Base-by-base conservation (phyloP, 2,113 vertebrate genomes). In the Tyrannus savana region DNA sequence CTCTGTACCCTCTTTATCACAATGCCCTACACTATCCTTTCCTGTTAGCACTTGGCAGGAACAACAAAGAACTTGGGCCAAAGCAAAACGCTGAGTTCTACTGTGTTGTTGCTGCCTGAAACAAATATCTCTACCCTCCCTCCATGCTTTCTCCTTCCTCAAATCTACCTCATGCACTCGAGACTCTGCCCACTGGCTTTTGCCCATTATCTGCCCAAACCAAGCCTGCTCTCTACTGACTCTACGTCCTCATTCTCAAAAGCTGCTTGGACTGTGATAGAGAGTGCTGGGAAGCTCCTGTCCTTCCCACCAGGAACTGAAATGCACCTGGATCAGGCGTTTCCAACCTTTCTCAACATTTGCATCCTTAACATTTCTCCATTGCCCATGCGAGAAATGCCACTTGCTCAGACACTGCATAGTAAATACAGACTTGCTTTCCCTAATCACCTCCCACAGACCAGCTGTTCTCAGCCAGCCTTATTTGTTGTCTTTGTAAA, bases 391-490 rank as follows among this genome's bases (percentile, higher is more conserved):
- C 1, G 10, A 91, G 62, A 89, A 91, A 87, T 11, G 53, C n/a
- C 3, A 1, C 52, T 89, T 91, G 37, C 39, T 84, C 69, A 82
- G 81, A 75, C 0, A 2, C 39, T 46, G 53, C n/a, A 28, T 14
- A 49, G 80, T 80, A 76, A 93, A 76, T 58, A 78, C 50, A 63
- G 84, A 35, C n/a, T 47, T 68, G 52, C 78, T 87, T 93, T 73
- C 71, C 58, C 73, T 79, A 60, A 60, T 42, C 58, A 47, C 44
- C 62, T 64, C 76, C 81, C 66, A 56, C 56, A 75, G 64, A 55
- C 44, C 95, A 89, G 90, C 81, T 95, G 90, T 82, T 78, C 62
- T 83, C 67, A 37, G 82, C 58, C 81, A 93, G 78, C 12, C 2
- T 66, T 69, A 89, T 73, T 53, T 83, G 27, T 84, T 84, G 63